Evolutionary conservation across 1,140 invertebrate genomes (phyloP).

Genomic region (Drosophila trapezifrons): DNA sequence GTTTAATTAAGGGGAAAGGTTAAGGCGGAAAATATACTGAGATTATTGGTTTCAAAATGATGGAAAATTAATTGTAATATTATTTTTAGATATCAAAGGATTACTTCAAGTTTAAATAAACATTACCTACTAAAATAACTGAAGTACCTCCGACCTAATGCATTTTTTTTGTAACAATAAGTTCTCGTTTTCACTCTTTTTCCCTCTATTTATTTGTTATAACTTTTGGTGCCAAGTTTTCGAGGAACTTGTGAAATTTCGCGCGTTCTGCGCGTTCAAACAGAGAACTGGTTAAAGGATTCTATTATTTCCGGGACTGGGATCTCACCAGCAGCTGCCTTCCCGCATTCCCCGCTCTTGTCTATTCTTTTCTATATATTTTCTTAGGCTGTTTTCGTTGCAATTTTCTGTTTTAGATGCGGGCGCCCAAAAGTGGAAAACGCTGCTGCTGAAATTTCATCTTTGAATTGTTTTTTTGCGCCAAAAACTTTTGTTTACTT

Average conservation of each 20-base stretch:
- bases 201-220: neutral
- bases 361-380: constrained; percentile 10
- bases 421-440: constrained; percentile 35
- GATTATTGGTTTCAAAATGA: neutral
- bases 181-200: neutral
- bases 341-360: constrained; percentile 28
- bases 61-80: neutral
- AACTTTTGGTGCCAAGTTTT: constrained; percentile 46
- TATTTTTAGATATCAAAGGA: neutral
- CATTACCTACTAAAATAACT: neutral
- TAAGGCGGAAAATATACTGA: neutral
- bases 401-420: constrained; percentile 45
- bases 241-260: constrained; percentile 51
- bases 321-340: constrained; percentile 36
- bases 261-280: constrained; percentile 49
- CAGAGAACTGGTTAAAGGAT: constrained; percentile 27
- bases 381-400: constrained; percentile 48
- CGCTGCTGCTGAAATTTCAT: constrained; percentile 60
- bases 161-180: neutral
- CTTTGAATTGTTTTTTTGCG: constrained; percentile 78
- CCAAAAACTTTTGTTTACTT: constrained; percentile 80
- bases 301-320: constrained; percentile 13
- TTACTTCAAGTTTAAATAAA: too few species aligned
- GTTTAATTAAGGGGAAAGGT: neutral
- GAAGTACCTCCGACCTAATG: neutral